These are phyloP conservation scores for Serilophus lunatus DNA, from an alignment of 2,113 vertebrate genomes.

Conservation along the genomic window DNA sequence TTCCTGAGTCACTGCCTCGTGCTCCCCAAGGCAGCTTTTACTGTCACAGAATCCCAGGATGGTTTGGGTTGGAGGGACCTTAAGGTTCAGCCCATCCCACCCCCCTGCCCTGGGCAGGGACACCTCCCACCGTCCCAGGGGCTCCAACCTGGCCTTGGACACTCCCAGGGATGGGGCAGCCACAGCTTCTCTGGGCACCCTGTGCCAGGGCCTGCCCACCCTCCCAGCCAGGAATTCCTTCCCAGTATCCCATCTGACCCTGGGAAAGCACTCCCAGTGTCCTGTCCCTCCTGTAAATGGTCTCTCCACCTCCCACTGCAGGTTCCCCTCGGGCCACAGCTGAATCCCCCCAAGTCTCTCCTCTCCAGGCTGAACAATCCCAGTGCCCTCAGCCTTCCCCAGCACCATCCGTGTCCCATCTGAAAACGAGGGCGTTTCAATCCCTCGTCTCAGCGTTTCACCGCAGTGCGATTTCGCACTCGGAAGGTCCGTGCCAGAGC, in stretches of 20 bases:
- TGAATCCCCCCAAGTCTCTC: background rate
- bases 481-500: background rate
- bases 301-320: no score
- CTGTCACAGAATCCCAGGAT: background rate
- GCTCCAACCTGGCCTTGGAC: no score
- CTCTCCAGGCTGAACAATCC: no score
- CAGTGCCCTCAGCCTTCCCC: background rate
- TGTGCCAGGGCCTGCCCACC: background rate
- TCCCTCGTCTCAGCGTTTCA: background rate
- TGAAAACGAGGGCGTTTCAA: accelerated
- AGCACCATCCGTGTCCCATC: background rate
- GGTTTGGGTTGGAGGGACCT: background rate
- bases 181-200: background rate
- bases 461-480: background rate
- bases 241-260: background rate
- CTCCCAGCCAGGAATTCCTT: background rate
- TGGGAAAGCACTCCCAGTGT: no score
- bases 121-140: no score
- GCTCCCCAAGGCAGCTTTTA: background rate
- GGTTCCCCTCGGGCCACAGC: background rate
- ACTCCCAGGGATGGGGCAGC: background rate
- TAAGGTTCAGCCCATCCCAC: accelerated
- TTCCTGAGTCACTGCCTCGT: background rate
- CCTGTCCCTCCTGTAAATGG: background rate
- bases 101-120: background rate